These are phyloP conservation scores for Pitangus sulphuratus DNA, from an alignment of 2,797 vertebrate species.

Conservation along the genomic window DNA sequence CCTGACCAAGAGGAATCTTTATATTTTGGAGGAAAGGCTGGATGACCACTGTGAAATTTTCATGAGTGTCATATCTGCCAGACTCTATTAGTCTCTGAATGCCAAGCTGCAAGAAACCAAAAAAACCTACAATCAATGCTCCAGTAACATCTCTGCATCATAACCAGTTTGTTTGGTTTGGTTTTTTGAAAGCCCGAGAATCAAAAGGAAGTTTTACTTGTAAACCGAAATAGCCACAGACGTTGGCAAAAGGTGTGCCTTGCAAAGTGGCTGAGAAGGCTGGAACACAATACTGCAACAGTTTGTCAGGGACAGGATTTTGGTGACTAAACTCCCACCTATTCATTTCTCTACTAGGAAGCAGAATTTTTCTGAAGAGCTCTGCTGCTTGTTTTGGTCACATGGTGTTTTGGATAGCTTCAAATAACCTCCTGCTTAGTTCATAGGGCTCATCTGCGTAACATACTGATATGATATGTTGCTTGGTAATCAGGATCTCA, in stretches of 20 bases:
- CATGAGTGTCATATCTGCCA: slow-evolving; percentile 84
- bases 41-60: slow-evolving; percentile 89
- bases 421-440: background rate
- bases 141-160: background rate
- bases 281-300: background rate
- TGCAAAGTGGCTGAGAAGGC: background rate
- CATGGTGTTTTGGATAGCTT: background rate
- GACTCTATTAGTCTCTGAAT: slow-evolving; percentile 82
- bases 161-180: background rate
- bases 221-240: background rate
- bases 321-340: background rate
- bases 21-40: slow-evolving; percentile 86
- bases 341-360: background rate
- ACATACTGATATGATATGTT: background rate
- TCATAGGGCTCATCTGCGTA: background rate
- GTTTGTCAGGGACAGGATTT: background rate
- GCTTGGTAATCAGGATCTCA: background rate
- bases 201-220: background rate
- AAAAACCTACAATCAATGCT: background rate
- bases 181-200: background rate
- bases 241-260: background rate
- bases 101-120: slow-evolving; percentile 70
- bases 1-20: slow-evolving; percentile 76
- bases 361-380: background rate
- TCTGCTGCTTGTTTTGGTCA: background rate